Evolutionary conservation across 2,797 vertebrate species (phyloP).

Genomic region (Paratrypauchen microcephalus): DNA sequence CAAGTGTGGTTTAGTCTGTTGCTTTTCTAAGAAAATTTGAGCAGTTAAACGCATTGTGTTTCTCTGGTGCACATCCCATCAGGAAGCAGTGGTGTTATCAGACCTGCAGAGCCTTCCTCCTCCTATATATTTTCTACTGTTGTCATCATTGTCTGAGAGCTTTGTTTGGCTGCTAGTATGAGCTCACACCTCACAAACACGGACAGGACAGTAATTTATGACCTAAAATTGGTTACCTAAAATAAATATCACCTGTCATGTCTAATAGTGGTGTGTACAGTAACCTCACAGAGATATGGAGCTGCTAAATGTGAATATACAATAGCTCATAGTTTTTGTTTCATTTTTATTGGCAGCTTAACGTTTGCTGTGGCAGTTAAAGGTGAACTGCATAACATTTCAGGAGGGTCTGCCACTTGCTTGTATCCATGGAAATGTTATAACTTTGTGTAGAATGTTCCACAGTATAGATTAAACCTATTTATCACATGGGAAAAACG

Average conservation of each 20-base stretch:
- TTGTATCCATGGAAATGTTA: too few relatives aligned
- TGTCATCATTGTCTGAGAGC: slow-evolving; percentile 24
- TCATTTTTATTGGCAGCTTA: background rate
- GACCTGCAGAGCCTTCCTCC: slow-evolving; percentile 34
- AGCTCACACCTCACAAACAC: slow-evolving; percentile 23
- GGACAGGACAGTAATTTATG: slow-evolving; percentile 34
- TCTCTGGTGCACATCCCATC: slow-evolving; percentile 12
- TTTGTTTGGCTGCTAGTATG: slow-evolving; percentile 14
- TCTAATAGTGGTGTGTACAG: slow-evolving; percentile 25
- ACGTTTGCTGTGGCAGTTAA: background rate
- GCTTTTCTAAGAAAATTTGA: background rate
- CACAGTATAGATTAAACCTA: too few relatives aligned
- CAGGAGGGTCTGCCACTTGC: too few relatives aligned
- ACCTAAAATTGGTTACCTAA: slow-evolving; percentile 20
- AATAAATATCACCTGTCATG: slow-evolving; percentile 34
- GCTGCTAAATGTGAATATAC: background rate
- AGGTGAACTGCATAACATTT: background rate
- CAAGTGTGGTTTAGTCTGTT: background rate
- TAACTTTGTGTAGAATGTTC: too few relatives aligned
- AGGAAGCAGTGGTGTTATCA: slow-evolving; percentile 54
- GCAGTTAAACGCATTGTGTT: slow-evolving; percentile 2
- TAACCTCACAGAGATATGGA: slow-evolving; percentile 18
- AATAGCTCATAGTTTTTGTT: background rate
- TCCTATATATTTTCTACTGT: slow-evolving; percentile 24
- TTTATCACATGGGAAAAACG: too few relatives aligned